phyloP scores from a whole-genome alignment of 2,113 vertebrate species.

The Psilopogon haemacephalus region DNA sequence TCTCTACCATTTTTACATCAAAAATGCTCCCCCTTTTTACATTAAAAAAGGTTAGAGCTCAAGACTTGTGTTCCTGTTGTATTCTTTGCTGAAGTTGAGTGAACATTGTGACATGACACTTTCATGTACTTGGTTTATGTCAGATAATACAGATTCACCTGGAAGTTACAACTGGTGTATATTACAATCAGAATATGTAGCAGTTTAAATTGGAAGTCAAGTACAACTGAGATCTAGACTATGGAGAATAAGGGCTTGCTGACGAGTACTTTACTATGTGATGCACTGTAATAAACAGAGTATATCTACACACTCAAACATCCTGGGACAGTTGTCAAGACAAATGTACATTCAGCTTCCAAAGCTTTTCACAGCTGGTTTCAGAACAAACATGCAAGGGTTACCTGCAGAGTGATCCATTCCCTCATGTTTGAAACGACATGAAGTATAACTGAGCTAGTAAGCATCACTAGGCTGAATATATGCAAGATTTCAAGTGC shows the following conservation, averaged over 20 bases:
- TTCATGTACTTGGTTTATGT: not conserved
- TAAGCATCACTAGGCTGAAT: not conserved
- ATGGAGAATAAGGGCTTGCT: not conserved
- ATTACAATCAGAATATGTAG: not conserved
- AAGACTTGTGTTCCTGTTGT: not conserved
- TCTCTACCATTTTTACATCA: not conserved
- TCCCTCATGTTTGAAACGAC: not conserved
- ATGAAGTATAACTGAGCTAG: not conserved
- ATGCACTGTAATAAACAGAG: not conserved
- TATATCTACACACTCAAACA: not conserved
- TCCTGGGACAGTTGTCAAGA: not conserved
- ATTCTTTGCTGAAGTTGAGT: not conserved
- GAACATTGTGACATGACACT: not conserved
- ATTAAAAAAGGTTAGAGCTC: not conserved
- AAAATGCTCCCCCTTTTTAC: not conserved
- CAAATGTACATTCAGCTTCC: not conserved
- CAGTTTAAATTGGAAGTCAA: not conserved
- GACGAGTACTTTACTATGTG: not conserved
- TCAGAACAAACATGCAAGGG: not conserved
- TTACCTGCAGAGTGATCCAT: slow-evolving; percentile 9
- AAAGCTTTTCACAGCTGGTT: not conserved
- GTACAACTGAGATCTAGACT: not conserved
- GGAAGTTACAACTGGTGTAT: not conserved
- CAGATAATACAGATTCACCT: not conserved
- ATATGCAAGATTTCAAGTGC: not conserved